These are phyloP conservation scores for Callopanchax toddi DNA, from an alignment of 2,113 vertebrate species.

Conservation along the genomic window DNA sequence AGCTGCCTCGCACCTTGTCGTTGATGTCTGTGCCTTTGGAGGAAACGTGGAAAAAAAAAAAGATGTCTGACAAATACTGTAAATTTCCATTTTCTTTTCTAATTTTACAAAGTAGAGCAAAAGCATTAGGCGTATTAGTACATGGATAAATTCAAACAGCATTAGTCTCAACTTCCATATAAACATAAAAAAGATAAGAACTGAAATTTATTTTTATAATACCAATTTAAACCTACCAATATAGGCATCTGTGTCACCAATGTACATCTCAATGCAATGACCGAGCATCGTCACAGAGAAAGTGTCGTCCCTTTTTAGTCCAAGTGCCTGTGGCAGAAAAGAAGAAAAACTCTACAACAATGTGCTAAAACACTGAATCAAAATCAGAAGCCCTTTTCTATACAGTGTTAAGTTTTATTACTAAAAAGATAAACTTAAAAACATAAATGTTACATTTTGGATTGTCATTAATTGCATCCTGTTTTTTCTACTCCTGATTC, in stretches of 20 bases:
- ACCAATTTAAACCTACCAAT: constrained; percentile 72
- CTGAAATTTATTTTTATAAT: neutral
- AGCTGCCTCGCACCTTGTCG: constrained; percentile 90
- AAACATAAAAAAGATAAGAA: neutral
- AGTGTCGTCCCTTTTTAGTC: constrained; percentile 95
- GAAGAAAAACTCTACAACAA: neutral
- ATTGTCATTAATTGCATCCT: too few relatives aligned
- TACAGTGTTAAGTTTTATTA: too few relatives aligned
- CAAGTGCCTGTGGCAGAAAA: constrained; percentile 86
- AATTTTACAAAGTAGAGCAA: too few relatives aligned
- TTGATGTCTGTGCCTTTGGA: constrained; percentile 93
- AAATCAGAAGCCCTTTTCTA: neutral
- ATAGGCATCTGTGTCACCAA: constrained; percentile 97
- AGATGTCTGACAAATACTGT: too few relatives aligned
- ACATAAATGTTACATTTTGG: neutral
- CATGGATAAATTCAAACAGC: neutral
- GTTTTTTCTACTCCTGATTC: neutral
- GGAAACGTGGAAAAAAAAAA: constrained; percentile 17
- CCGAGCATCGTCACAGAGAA: constrained; percentile 99
- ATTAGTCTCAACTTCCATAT: neutral
- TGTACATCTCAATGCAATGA: constrained; percentile 99
- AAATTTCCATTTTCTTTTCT: too few relatives aligned
- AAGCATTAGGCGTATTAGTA: neutral
- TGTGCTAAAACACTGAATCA: neutral
- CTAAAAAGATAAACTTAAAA: neutral